Evolutionary conservation across 1,140 invertebrate genomes (phyloP).

Genomic region (Drosophila tropicalis): DNA sequence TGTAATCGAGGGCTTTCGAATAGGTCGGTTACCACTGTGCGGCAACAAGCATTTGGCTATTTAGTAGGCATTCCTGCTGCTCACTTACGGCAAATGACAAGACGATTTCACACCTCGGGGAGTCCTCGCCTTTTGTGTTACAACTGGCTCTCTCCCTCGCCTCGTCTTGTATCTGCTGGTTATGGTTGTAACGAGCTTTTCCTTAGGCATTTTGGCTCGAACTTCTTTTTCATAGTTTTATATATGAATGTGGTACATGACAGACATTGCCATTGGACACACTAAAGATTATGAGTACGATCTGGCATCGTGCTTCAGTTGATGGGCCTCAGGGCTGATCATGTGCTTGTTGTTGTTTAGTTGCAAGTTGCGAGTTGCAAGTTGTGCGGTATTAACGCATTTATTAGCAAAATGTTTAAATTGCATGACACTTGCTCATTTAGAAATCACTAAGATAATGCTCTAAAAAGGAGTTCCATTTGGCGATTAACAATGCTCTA

Average conservation of each 20-base stretch:
- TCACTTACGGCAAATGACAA: conserved; percentile 72
- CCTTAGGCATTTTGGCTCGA: conserved; percentile 12
- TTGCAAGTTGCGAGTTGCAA: conserved; percentile 35
- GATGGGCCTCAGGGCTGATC: conserved; percentile 39
- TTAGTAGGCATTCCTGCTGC: conserved; percentile 65
- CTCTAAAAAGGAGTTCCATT: neutral
- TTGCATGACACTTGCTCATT: conserved; percentile 68
- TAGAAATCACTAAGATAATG: conserved; percentile 29
- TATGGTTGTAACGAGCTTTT: conserved; percentile 27
- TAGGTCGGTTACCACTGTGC: conserved; percentile 21
- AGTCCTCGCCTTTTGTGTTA: conserved; percentile 56
- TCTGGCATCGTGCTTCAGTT: conserved; percentile 3
- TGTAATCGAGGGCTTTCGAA: neutral
- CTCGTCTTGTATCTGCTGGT: neutral
- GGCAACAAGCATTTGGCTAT: conserved; percentile 4
- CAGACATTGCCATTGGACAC: conserved; percentile 33
- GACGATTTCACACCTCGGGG: conserved; percentile 79
- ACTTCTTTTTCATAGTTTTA: conserved; percentile 17
- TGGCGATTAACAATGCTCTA: conserved; percentile 38
- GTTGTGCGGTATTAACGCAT: conserved; percentile 60
- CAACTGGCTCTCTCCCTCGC: conserved; percentile 7
- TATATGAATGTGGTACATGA: conserved; percentile 36
- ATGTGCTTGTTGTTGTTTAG: conserved; percentile 28
- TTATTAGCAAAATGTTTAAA: conserved; percentile 71
- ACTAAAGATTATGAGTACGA: conserved; percentile 46